A percentile compares a stretch with the other conserved stretches of the same genome.
Evolutionary conservation across 2,113 vertebrate genomes (phyloP).

Genomic region (Ginglymostoma cirratum): DNA sequence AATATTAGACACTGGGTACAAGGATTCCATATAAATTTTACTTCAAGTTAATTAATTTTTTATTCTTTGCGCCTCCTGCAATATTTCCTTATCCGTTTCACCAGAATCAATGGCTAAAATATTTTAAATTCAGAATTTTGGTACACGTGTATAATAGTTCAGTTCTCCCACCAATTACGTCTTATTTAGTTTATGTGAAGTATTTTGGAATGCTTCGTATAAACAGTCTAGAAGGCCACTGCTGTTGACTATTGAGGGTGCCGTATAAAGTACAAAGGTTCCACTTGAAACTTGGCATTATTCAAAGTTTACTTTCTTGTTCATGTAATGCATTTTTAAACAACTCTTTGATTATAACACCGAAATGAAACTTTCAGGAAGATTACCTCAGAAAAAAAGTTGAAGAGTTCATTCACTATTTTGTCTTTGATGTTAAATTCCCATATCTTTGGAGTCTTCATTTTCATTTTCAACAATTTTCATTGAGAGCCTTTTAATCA

Average conservation of each 20-base stretch:
- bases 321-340: neutral
- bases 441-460: neutral
- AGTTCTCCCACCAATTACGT: neutral
- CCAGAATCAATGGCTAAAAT: neutral
- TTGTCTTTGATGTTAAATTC: constrained; percentile 20
- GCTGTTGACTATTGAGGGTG: neutral
- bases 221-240: neutral
- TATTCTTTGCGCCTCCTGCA: neutral
- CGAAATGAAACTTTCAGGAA: neutral
- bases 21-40: neutral
- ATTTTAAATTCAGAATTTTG: neutral
- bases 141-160: neutral
- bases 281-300: neutral
- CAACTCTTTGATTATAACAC: neutral
- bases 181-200: neutral
- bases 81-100: neutral
- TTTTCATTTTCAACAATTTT: neutral
- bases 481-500: neutral
- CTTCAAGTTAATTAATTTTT: neutral
- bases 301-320: neutral
- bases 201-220: neutral
- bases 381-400: neutral
- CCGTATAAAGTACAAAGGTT: neutral
- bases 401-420: neutral
- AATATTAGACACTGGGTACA: neutral